Conservation (phyloP, 1,140 invertebrate genomes). For the Saccostrea glomerata region DNA sequence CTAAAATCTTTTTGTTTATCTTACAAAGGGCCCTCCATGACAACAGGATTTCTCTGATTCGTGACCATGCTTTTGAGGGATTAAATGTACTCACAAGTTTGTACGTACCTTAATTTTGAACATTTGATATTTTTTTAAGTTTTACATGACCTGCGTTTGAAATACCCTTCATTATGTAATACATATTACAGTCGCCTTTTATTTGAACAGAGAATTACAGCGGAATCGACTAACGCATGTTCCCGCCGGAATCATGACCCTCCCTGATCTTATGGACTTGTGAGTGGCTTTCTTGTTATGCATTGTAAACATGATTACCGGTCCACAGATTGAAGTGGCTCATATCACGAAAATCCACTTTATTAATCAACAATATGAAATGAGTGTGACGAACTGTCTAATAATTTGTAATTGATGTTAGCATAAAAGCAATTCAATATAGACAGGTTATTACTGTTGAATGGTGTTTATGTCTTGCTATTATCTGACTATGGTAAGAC, state of each 20-base stretch:
- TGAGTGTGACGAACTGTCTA: background rate
- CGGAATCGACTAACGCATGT: slow-evolving; percentile 60
- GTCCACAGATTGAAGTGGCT: background rate
- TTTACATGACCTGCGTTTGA: background rate
- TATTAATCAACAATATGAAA: background rate
- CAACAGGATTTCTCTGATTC: slow-evolving; percentile 61
- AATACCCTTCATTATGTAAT: background rate
- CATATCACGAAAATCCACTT: too few species aligned
- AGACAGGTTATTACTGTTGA: background rate
- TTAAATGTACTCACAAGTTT: slow-evolving; percentile 60
- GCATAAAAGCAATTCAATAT: background rate
- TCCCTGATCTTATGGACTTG: slow-evolving; percentile 61
- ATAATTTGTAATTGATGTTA: background rate
- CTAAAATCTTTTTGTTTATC: background rate
- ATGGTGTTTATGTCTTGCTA: background rate
- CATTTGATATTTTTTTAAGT: background rate
- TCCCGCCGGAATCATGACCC: slow-evolving; percentile 58
- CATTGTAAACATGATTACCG: background rate
- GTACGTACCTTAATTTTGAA: slow-evolving; percentile 55
- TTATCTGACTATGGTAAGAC: background rate
- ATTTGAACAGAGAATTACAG: slow-evolving; percentile 56
- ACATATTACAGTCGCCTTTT: background rate
- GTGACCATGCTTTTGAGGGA: slow-evolving; percentile 66
- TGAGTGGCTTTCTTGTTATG: slow-evolving; percentile 55
- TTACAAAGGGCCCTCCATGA: slow-evolving; percentile 65